These are phyloP conservation scores for Agrochola lota DNA, from an alignment of 2,888 invertebrate species.

Conservation along the genomic window DNA sequence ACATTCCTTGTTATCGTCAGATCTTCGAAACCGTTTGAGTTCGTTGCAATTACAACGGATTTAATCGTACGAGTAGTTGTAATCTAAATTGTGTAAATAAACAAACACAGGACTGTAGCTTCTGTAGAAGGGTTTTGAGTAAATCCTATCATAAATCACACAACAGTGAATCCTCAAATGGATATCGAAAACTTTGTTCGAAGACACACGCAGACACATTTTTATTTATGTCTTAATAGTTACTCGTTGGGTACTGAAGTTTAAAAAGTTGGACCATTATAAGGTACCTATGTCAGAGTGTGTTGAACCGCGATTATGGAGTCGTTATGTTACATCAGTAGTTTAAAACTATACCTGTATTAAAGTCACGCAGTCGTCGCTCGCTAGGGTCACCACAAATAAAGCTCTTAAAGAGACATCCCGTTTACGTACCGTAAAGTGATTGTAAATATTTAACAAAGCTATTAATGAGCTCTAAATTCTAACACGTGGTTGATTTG, in stretches of 20 bases:
- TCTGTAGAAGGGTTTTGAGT: slow-evolving; percentile 7
- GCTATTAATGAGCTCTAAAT: slow-evolving; percentile 22
- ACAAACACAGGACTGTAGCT: neutral
- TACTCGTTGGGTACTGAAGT: slow-evolving; percentile 20
- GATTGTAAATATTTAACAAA: slow-evolving; percentile 39
- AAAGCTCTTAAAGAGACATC: slow-evolving; percentile 18
- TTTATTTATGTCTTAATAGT: slow-evolving; percentile 27
- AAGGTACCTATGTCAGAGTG: slow-evolving; percentile 69
- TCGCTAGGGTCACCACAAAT: slow-evolving; percentile 61
- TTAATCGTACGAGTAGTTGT: slow-evolving; percentile 8
- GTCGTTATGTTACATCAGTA: slow-evolving; percentile 77
- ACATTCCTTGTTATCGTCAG: slow-evolving; percentile 55
- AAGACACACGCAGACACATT: slow-evolving; percentile 21
- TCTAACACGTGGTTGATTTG: slow-evolving; percentile 16
- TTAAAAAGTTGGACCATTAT: slow-evolving; percentile 40
- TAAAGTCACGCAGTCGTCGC: slow-evolving; percentile 59
- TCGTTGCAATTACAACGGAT: slow-evolving; percentile 50
- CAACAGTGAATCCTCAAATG: slow-evolving; percentile 14
- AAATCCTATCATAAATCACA: slow-evolving; percentile 6
- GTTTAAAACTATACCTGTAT: slow-evolving; percentile 73
- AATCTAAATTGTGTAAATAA: slow-evolving; percentile 23
- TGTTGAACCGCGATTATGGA: slow-evolving; percentile 84
- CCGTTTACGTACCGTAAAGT: slow-evolving; percentile 24
- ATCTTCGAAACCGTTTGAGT: slow-evolving; percentile 49
- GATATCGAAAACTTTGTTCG: slow-evolving; percentile 14